These are phyloP conservation scores for Zoroaster sp. DNA, from an alignment of 53 echinoderm and acorn worm genomes.

Conservation along the genomic window DNA sequence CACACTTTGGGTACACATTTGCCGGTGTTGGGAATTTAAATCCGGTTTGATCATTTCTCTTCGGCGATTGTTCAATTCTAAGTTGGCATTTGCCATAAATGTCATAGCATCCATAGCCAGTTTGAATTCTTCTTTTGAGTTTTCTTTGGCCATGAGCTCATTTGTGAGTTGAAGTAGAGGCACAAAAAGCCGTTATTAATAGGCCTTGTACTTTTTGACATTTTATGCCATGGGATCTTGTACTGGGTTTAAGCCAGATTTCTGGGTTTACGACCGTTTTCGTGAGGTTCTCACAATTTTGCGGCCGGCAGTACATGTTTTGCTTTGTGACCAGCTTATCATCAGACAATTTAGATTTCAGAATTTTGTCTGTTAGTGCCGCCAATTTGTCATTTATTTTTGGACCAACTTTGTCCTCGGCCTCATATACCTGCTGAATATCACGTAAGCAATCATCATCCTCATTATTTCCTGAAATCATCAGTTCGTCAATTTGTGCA, in stretches of 20 bases:
- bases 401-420: background rate
- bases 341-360: too few species aligned
- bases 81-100: background rate
- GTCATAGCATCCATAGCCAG: conserved; percentile 9
- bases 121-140: background rate
- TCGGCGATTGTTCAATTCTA: conserved; percentile 4
- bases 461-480: background rate
- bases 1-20: background rate
- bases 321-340: too few species aligned
- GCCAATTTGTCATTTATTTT: too few species aligned
- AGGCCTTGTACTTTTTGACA: background rate
- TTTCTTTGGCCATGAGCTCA: background rate
- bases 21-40: background rate
- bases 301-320: too few species aligned
- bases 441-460: too few species aligned
- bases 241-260: conserved; percentile 1
- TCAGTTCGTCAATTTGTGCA: background rate
- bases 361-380: too few species aligned
- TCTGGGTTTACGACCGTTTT: too few species aligned
- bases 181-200: background rate
- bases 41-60: background rate
- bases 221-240: background rate
- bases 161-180: background rate
- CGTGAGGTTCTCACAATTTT: too few species aligned
- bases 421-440: too few species aligned